A percentile compares a stretch with the other conserved stretches of the same genome.
Evolutionary conservation across 2,113 vertebrate genomes (phyloP).

Genomic region (Paradisaea rubra): DNA sequence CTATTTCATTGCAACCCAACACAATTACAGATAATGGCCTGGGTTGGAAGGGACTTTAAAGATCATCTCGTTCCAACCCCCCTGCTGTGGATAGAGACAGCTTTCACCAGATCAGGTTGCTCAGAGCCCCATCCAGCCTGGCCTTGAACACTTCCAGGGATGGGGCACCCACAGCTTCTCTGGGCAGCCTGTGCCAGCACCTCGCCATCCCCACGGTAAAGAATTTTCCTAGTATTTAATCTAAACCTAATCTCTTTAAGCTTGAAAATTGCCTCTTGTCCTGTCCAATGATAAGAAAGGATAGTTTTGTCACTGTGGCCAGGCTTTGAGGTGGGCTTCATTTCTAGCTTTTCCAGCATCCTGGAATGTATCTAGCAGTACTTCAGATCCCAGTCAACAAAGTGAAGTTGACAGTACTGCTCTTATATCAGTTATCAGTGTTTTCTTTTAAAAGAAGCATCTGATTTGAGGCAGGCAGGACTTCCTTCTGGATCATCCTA

Average conservation of each 20-base stretch:
- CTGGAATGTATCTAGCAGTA: not conserved
- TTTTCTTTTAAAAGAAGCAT: not conserved
- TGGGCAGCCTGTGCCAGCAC: not conserved
- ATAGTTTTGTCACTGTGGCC: not conserved
- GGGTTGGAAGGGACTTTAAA: not conserved
- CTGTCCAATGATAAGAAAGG: not conserved
- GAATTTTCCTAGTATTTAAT: not conserved
- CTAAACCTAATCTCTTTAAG: not conserved
- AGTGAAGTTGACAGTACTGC: not conserved
- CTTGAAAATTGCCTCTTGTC: not conserved
- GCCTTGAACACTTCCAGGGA: not conserved
- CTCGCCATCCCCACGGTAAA: rapidly evolving
- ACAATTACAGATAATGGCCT: not conserved
- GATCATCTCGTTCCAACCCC: not conserved
- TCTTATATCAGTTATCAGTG: not conserved
- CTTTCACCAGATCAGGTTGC: not conserved
- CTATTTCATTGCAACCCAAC: not conserved
- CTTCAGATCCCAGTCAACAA: not conserved
- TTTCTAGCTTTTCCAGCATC: not conserved
- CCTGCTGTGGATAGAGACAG: not conserved
- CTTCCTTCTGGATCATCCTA: not conserved
- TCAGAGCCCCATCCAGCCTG: too few species aligned
- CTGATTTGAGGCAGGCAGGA: not conserved
- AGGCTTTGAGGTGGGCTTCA: not conserved
- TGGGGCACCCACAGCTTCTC: not conserved